Percentiles rank a stretch among this genome's conserved stretches.
phyloP scores from a whole-genome alignment of 2,113 vertebrate species.

The Halichoeres trimaculatus region DNA sequence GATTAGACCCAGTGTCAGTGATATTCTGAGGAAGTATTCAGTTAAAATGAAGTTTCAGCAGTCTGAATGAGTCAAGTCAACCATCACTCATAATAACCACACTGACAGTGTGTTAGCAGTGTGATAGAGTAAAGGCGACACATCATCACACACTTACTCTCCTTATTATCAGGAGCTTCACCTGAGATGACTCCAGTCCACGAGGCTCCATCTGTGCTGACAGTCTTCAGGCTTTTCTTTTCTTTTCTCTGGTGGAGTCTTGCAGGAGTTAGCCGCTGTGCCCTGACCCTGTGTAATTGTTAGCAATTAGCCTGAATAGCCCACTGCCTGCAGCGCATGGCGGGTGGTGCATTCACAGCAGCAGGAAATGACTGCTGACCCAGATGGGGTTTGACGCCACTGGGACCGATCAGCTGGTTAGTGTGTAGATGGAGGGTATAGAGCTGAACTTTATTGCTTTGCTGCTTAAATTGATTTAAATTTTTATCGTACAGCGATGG shows the following conservation, averaged over 20 bases:
- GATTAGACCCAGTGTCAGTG: no score
- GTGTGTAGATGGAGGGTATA: not conserved
- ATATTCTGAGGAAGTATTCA: no score
- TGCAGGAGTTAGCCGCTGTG: not conserved
- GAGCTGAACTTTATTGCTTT: no score
- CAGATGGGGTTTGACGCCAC: constrained; percentile 35
- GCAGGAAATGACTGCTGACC: constrained; percentile 49
- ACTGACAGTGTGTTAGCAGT: not conserved
- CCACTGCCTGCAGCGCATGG: constrained; percentile 25
- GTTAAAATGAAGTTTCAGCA: not conserved
- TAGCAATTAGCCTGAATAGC: constrained; percentile 44
- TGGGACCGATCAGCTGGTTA: constrained; percentile 26
- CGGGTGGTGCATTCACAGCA: constrained; percentile 49
- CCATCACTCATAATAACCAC: not conserved
- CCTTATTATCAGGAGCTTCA: not conserved
- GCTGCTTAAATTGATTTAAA: no score
- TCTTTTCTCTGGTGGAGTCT: not conserved
- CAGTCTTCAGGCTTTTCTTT: not conserved
- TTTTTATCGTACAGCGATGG: no score
- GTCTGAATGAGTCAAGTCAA: not conserved
- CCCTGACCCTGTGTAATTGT: constrained; percentile 46
- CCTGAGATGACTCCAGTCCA: not conserved
- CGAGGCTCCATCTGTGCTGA: not conserved
- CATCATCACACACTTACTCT: not conserved
- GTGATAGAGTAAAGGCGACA: not conserved